Percentiles rank a stretch among this genome's conserved stretches.
These are phyloP conservation scores for Hoplodrina blanda DNA, from an alignment of 2,888 invertebrate species.

Conservation along the genomic window DNA sequence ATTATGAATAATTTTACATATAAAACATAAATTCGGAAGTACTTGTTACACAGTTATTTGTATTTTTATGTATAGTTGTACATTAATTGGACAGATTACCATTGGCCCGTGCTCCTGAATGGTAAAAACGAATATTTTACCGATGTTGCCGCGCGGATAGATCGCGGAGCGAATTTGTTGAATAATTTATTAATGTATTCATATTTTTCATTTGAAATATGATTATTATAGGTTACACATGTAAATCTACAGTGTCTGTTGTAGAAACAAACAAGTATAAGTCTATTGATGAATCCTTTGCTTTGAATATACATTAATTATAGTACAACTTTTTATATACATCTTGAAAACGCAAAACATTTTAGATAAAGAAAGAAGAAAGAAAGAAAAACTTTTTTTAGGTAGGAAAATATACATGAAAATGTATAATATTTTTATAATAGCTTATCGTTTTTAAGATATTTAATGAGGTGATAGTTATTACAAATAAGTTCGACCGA, in stretches of 20 bases:
- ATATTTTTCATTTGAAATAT: constrained; percentile 62
- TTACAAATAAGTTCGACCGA: background rate
- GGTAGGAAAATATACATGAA: background rate
- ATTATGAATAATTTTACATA: constrained; percentile 82
- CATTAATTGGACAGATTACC: constrained; percentile 60
- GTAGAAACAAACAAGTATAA: constrained; percentile 42
- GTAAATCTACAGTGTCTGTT: constrained; percentile 37
- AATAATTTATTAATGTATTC: constrained; percentile 59
- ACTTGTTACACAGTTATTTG: constrained; percentile 60
- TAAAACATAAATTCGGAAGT: constrained; percentile 75
- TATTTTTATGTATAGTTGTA: constrained; percentile 58
- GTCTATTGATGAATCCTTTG: constrained; percentile 30
- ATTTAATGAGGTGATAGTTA: background rate
- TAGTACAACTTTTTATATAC: background rate
- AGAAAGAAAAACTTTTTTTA: too few species aligned
- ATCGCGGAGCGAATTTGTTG: constrained; percentile 54
- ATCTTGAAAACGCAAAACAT: background rate
- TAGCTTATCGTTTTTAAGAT: background rate
- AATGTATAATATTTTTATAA: background rate
- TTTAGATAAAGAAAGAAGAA: too few species aligned
- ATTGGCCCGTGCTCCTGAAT: constrained; percentile 60
- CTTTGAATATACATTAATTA: constrained; percentile 6
- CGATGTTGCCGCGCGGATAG: constrained; percentile 40
- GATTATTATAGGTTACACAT: constrained; percentile 51
- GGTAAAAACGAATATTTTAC: constrained; percentile 58